These are phyloP conservation scores for Ciconia boyciana DNA, from an alignment of 2,113 vertebrate species.

Conservation along the genomic window DNA sequence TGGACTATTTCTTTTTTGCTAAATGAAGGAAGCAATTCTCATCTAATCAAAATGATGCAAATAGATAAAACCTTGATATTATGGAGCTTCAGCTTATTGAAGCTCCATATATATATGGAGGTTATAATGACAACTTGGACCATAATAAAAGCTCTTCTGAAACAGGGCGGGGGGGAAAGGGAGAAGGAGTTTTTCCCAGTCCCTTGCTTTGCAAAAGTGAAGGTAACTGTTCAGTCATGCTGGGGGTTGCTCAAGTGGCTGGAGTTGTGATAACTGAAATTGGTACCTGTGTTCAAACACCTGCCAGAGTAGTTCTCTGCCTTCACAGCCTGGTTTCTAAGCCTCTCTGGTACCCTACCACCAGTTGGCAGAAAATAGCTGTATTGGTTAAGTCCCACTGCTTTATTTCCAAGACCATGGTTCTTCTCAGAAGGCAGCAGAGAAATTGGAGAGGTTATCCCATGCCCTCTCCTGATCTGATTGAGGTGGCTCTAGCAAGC, in stretches of 20 bases:
- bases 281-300: not conserved
- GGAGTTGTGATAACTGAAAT: not conserved
- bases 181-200: not conserved
- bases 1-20: not conserved
- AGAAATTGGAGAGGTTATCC: not conserved
- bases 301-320: not conserved
- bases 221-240: not conserved
- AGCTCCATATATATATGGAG: not conserved
- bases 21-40: not conserved
- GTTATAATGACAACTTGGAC: not conserved
- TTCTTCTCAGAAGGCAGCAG: not conserved
- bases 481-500: not conserved
- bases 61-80: not conserved
- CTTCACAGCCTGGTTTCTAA: not conserved
- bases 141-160: not conserved
- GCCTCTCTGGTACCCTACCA: not conserved
- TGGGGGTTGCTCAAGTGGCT: not conserved
- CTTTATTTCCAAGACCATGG: not conserved
- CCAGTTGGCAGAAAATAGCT: not conserved
- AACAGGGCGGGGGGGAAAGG: rapidly evolving
- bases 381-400: not conserved
- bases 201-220: not conserved
- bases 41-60: not conserved
- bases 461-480: not conserved
- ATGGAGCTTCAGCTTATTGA: not conserved